These are phyloP conservation scores for Taenioides sp. DNA, from an alignment of 2,797 vertebrate species.

Conservation along the genomic window DNA sequence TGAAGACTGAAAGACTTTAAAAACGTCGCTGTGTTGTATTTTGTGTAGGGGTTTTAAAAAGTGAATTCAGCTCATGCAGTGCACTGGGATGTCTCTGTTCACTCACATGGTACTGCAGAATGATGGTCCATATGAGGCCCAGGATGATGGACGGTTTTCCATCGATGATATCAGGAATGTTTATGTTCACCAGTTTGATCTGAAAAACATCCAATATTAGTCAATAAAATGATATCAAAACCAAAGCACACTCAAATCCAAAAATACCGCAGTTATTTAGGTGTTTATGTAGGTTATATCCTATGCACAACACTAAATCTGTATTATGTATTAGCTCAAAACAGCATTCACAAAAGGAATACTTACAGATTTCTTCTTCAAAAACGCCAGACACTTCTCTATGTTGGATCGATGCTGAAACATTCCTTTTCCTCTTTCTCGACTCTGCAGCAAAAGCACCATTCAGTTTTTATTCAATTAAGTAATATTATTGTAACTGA, in stretches of 20 bases:
- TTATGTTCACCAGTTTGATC: conserved; percentile 98
- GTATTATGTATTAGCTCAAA: no score
- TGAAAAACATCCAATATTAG: conserved; percentile 48
- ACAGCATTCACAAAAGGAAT: background rate
- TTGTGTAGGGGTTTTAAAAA: no score
- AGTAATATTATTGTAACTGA: background rate
- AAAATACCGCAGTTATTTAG: no score
- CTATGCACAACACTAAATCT: no score
- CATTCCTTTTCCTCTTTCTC: conserved; percentile 84
- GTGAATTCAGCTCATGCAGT: no score
- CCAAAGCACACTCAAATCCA: no score
- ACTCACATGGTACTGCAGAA: conserved; percentile 95
- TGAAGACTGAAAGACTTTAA: no score
- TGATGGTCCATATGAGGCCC: conserved; percentile 95
- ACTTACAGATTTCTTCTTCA: conserved; percentile 87
- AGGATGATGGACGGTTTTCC: conserved; percentile 96
- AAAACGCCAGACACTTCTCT: conserved; percentile 87
- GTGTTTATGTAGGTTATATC: no score
- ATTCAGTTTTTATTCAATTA: background rate
- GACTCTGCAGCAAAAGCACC: conserved; percentile 73
- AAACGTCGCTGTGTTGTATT: no score
- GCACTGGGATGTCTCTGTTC: no score
- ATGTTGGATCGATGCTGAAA: conserved; percentile 94
- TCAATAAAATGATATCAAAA: background rate
- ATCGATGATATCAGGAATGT: conserved; percentile 92